A percentile compares a stretch with the other conserved stretches of the same genome.
Evolutionary conservation across 2,797 vertebrate genomes (phyloP).

Genomic region (Ara ararauna): DNA sequence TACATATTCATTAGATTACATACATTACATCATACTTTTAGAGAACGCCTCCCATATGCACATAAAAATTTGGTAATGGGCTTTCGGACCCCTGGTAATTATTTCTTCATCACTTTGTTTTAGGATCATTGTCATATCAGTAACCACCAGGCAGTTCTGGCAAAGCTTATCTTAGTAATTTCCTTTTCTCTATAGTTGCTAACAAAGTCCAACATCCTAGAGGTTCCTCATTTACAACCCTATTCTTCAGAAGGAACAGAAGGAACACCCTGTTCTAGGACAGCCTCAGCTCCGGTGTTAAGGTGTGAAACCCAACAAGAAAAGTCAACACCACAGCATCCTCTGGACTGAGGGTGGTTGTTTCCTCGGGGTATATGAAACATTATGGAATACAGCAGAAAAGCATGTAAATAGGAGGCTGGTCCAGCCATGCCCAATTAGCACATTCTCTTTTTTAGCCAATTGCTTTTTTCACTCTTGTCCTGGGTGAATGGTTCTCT

Average conservation of each 20-base stretch:
- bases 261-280: neutral
- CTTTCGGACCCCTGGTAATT: no score
- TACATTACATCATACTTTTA: no score
- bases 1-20: no score
- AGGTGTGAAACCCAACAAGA: neutral
- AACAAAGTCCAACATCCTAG: no score
- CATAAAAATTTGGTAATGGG: no score
- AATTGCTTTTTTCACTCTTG: neutral
- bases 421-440: neutral
- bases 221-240: no score
- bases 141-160: no score
- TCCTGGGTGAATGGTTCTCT: neutral
- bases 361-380: neutral
- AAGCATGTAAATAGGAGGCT: neutral
- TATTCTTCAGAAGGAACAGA: neutral
- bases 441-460: neutral
- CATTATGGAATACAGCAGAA: neutral
- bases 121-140: no score
- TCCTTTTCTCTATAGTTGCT: no score
- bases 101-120: no score
- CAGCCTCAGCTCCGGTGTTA: neutral
- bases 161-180: no score
- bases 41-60: no score
- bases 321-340: neutral
- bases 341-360: neutral